These are phyloP conservation scores for Alces alces DNA, from an alignment of 2,113 vertebrate species.

Conservation along the genomic window DNA sequence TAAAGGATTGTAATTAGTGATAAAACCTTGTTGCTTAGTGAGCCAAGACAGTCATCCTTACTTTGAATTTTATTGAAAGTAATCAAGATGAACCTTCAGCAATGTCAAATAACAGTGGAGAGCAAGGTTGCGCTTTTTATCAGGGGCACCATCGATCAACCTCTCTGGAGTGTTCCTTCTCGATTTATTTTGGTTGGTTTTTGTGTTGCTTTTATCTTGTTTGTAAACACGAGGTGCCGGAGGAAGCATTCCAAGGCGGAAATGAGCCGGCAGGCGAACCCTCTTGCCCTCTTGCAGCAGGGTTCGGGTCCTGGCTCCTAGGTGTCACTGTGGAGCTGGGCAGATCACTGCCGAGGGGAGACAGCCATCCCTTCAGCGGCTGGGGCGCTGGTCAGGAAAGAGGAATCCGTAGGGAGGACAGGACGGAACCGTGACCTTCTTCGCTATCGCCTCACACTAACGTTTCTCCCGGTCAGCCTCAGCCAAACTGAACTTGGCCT, in stretches of 20 bases:
- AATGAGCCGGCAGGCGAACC: neutral
- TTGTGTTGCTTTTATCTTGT: neutral
- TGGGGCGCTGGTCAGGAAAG: slow-evolving; percentile 37
- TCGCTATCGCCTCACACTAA: slow-evolving; percentile 73
- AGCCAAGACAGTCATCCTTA: slow-evolving; percentile 89
- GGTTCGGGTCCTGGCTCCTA: neutral
- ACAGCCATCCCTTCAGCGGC: neutral
- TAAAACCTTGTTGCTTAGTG: slow-evolving; percentile 95
- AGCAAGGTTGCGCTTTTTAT: slow-evolving; percentile 49
- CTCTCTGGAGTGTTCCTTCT: neutral
- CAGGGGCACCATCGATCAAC: neutral
- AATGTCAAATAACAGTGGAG: slow-evolving; percentile 81
- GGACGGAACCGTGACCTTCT: slow-evolving; percentile 69
- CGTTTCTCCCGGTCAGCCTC: slow-evolving; percentile 58
- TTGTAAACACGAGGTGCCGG: neutral
- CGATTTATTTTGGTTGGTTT: neutral
- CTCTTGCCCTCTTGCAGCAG: neutral
- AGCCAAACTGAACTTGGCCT: slow-evolving; percentile 62
- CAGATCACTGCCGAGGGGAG: neutral
- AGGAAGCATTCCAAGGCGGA: neutral
- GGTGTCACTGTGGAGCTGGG: neutral
- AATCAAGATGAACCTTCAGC: slow-evolving; percentile 86
- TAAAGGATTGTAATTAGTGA: slow-evolving; percentile 96
- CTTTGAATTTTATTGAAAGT: slow-evolving; percentile 86
- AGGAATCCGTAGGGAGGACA: slow-evolving; percentile 55